Evolutionary conservation across 2,888 invertebrate genomes (phyloP).

Genomic region (Leucania comma): DNA sequence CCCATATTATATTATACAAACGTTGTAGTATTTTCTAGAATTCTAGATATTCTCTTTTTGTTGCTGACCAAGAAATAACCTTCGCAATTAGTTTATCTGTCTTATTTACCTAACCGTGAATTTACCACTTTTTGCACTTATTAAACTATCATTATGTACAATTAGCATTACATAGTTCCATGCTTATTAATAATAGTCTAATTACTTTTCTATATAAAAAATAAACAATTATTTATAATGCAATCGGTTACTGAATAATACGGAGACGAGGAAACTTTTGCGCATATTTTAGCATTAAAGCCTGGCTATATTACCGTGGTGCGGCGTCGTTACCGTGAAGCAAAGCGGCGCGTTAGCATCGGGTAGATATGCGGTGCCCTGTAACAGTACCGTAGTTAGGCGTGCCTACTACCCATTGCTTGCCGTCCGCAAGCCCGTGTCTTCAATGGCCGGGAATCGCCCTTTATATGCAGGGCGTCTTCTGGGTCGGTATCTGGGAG

Average conservation of each 20-base stretch:
- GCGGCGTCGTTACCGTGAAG: too few species aligned
- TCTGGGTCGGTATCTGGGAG: too few species aligned
- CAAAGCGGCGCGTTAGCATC: too few species aligned
- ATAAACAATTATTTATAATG: constrained; percentile 21
- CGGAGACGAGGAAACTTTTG: constrained; percentile 35
- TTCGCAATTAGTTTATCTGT: constrained; percentile 3
- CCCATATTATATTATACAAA: background rate
- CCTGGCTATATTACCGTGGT: too few species aligned
- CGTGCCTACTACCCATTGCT: too few species aligned
- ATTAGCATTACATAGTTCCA: constrained; percentile 10
- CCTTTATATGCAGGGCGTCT: too few species aligned
- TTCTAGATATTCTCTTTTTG: constrained; percentile 10
- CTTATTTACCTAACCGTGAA: constrained; percentile 29
- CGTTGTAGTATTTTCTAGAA: background rate
- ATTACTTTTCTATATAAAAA: constrained; percentile 16
- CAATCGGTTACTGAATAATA: constrained; percentile 27
- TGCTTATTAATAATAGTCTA: constrained; percentile 16
- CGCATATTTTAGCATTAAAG: constrained; percentile 20
- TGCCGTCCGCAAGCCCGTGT: too few species aligned
- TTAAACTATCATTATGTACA: constrained; percentile 36
- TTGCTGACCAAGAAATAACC: constrained; percentile 11
- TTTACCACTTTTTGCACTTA: constrained; percentile 31
- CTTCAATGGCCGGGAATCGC: too few species aligned
- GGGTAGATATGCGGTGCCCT: too few species aligned
- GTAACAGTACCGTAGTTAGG: too few species aligned